A percentile compares a stretch with the other conserved stretches of the same genome.
phyloP scores from a whole-genome alignment of 2,113 vertebrate genomes.

The Hydropotes inermis region DNA sequence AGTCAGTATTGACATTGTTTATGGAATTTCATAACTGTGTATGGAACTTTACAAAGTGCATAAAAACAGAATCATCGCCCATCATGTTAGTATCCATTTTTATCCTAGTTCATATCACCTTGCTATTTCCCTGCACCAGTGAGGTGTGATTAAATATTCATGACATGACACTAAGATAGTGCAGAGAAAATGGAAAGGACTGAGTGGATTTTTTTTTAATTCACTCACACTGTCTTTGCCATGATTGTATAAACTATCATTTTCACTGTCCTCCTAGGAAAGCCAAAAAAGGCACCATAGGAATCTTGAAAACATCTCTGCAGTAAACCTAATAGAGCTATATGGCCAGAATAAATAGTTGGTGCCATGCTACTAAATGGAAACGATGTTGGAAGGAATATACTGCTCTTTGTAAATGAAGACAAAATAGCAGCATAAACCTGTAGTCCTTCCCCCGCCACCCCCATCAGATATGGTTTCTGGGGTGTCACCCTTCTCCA shows the following conservation, averaged over 20 bases:
- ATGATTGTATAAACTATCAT: neutral
- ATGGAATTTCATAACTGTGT: constrained; percentile 17
- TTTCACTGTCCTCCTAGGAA: neutral
- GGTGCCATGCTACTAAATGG: neutral
- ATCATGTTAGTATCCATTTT: constrained; percentile 4
- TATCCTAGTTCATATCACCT: neutral
- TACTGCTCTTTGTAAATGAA: neutral
- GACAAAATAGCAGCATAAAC: neutral
- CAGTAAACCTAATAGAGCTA: neutral
- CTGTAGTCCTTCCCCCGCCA: fast-evolving
- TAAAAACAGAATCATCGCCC: constrained; percentile 6
- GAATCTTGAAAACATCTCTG: constrained; percentile 27
- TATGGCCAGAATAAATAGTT: neutral
- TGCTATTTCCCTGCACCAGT: neutral
- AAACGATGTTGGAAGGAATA: neutral
- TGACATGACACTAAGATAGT: neutral
- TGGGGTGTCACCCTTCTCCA: neutral
- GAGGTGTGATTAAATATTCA: constrained; percentile 36
- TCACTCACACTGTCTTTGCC: neutral
- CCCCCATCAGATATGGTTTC: neutral
- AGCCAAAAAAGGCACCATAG: neutral
- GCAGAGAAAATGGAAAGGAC: constrained; percentile 10
- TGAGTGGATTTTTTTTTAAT: constrained; percentile 3
- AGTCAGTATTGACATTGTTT: neutral
- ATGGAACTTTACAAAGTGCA: neutral